Evolutionary conservation across 2,888 invertebrate genomes (phyloP), one percentile per base, ranked within the genome.

Genomic region (Mythimna loreyi): DNA sequence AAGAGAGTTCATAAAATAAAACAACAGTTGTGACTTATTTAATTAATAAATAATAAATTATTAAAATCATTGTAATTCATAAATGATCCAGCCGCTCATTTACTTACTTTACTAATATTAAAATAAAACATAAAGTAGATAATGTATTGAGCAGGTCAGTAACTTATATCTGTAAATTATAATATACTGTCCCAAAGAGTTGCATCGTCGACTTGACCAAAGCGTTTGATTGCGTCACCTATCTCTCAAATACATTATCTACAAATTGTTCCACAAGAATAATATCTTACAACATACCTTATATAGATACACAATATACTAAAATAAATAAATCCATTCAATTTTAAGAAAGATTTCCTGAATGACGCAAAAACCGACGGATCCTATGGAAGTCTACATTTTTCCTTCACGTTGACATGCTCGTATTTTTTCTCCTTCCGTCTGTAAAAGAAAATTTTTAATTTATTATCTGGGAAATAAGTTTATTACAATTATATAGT

Each of bases 401-500:
- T 80, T 87, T 40, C 79, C 84, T 62, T 90, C 88, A 47, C 86
- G 83, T 74, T 92, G 92, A 71, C 94, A 94, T 3, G 90, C 85
- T 8, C 93, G 82, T 36, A 93, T 81, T 59, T 90, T 92, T 72
- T 93, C 92, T 1, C 90, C 93, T 86, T 94, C 94, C n/a, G 81
- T 87, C 94, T 94, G 90, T 56, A 91, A 92, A 67, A 66, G 56
- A 49, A 60, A 33, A 67, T n/a, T 5, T 40, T 40, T 16, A 40
- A 16, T 5, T 16, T 40, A 40, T 40, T 40, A 16, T 40, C 16
- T 40, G 40, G 16, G 40, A 40, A 40, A 40, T 16, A 40, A 16
- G 16, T 13, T 13, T 40, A 40, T 40, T 3, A 40, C 40, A 16
- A 40, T n/a, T n/a, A n/a, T n/a, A n/a, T 33, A 8, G 6, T 28